These are phyloP conservation scores for Alectura lathami DNA, from an alignment of 2,113 vertebrate species.

Conservation along the genomic window DNA sequence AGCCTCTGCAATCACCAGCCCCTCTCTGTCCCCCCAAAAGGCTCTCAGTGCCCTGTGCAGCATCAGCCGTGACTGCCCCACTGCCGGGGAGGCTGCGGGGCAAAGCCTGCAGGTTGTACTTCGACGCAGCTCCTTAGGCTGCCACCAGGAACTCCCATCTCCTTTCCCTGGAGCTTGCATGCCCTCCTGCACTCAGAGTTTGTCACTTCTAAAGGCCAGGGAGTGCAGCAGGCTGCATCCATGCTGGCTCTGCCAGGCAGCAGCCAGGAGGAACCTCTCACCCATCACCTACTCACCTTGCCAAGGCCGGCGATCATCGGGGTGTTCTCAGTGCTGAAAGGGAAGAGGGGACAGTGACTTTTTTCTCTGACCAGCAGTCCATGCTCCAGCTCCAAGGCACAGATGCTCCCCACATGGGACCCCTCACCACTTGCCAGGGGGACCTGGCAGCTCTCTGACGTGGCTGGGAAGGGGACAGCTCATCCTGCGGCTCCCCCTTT, in stretches of 20 bases:
- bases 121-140: neutral
- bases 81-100: neutral
- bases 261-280: neutral
- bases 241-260: neutral
- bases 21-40: neutral
- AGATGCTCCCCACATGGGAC: rapidly evolving
- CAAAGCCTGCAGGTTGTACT: rapidly evolving
- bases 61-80: neutral
- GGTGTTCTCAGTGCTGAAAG: constrained; percentile 93
- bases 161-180: neutral
- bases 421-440: rapidly evolving
- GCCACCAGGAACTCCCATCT: neutral
- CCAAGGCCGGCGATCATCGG: constrained; percentile 95
- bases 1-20: neutral
- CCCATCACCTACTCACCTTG: constrained; percentile 79
- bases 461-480: neutral
- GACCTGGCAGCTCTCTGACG: neutral
- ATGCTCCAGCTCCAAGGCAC: neutral
- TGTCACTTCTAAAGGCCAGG: neutral
- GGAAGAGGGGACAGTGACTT: neutral
- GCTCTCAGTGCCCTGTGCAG: neutral
- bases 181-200: rapidly evolving
- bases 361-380: neutral
- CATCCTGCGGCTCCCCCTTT: neutral
- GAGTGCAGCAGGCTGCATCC: neutral